phyloP scores from a whole-genome alignment of 2,797 vertebrate genomes.

The Enteromius afrohamiltoni region DNA sequence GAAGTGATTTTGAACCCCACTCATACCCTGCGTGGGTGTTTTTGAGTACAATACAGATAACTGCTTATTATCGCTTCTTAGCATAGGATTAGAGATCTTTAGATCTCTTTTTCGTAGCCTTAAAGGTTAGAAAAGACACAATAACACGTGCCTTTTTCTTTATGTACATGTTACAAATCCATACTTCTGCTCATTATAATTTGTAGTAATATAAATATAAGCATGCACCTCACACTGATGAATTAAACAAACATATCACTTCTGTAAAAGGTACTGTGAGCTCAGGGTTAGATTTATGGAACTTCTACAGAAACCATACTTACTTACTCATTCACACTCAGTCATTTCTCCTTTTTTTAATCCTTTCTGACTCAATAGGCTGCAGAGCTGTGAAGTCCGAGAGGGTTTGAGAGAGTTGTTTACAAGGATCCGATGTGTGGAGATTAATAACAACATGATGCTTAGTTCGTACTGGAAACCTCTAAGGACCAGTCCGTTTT shows the following conservation, averaged over 20 bases:
- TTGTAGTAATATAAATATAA: neutral
- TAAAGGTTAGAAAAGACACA: conserved; percentile 26
- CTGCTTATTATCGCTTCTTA: conserved; percentile 57
- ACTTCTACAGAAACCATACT: conserved; percentile 33
- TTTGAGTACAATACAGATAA: conserved; percentile 51
- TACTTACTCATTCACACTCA: conserved; percentile 11
- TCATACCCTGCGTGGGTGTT: conserved; percentile 51
- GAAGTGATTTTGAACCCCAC: conserved; percentile 34
- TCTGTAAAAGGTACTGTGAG: neutral
- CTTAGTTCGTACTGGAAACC: conserved; percentile 4
- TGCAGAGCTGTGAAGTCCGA: conserved; percentile 20
- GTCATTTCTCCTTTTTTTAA: conserved; percentile 29
- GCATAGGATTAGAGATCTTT: conserved; percentile 61
- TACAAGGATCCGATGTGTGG: conserved; percentile 14
- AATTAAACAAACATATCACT: neutral
- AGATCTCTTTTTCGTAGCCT: conserved; percentile 42
- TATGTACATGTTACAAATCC: conserved; percentile 9
- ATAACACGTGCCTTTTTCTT: neutral
- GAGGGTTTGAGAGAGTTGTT: conserved; percentile 34
- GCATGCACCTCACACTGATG: neutral
- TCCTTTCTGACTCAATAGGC: conserved; percentile 10
- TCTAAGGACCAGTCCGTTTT: neutral
- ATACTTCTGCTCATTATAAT: neutral
- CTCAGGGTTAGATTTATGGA: neutral
- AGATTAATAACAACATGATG: conserved; percentile 7